A percentile compares a stretch with the other conserved stretches of the same genome.
These are phyloP conservation scores for Dasypogon diadema DNA, from an alignment of 2,888 invertebrate species.

Conservation along the genomic window DNA sequence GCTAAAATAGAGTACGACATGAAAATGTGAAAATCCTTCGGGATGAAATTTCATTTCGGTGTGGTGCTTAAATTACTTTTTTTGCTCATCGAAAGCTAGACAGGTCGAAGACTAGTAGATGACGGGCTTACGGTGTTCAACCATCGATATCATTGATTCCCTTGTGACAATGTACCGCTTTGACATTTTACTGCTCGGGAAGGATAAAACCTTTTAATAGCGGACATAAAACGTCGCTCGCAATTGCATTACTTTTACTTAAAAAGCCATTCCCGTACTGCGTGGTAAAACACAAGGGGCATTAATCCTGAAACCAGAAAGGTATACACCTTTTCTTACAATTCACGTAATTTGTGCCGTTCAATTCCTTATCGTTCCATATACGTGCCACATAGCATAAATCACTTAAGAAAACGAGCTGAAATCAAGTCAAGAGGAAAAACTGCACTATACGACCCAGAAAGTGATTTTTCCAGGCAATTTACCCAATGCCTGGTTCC, in stretches of 20 bases:
- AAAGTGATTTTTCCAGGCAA: conserved; percentile 55
- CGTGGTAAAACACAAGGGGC: background rate
- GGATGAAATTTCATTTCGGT: background rate
- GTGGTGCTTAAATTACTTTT: background rate
- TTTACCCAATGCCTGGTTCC: conserved; percentile 47
- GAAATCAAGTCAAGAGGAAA: conserved; percentile 53
- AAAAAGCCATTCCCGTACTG: conserved; percentile 18
- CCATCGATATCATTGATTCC: background rate
- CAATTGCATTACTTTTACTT: background rate
- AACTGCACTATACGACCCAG: conserved; percentile 54
- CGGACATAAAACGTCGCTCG: background rate
- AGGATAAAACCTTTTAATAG: background rate
- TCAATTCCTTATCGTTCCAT: conserved; percentile 50
- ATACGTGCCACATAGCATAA: conserved; percentile 38
- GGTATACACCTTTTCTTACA: conserved; percentile 47
- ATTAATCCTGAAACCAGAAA: background rate
- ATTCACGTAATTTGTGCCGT: conserved; percentile 53
- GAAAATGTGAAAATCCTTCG: background rate
- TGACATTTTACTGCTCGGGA: background rate
- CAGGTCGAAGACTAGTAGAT: background rate
- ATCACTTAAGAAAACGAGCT: conserved; percentile 50
- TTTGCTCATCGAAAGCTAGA: background rate
- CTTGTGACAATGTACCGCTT: background rate
- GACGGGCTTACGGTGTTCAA: background rate
- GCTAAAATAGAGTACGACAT: background rate